Percentiles rank a stretch among this genome's conserved stretches.
Evolutionary conservation across 2,797 vertebrate species (phyloP).

Genomic region (Liasis olivaceus): DNA sequence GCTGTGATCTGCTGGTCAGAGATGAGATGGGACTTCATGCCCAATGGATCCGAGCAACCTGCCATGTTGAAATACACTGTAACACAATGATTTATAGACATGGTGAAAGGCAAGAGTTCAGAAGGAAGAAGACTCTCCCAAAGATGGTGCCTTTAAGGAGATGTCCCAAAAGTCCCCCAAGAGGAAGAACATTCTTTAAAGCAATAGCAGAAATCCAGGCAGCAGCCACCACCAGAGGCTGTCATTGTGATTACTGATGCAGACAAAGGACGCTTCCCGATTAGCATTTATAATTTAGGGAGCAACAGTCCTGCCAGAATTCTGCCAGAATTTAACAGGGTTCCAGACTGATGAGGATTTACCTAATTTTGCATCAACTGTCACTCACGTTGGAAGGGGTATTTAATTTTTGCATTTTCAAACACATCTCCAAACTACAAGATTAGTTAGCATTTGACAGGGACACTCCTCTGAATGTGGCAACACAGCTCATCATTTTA

Average conservation of each 20-base stretch:
- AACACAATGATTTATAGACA: slow-evolving; percentile 67
- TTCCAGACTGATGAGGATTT: not conserved
- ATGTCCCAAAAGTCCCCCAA: too few relatives aligned
- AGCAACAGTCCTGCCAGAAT: too few relatives aligned
- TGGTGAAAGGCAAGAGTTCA: slow-evolving; percentile 62
- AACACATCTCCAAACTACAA: not conserved
- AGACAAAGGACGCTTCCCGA: not conserved
- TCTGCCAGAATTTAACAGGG: not conserved
- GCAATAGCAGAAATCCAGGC: not conserved
- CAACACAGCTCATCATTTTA: not conserved
- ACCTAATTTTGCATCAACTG: not conserved
- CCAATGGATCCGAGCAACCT: slow-evolving; percentile 91
- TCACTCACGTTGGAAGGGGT: not conserved
- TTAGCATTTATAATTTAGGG: not conserved
- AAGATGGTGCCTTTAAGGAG: not conserved
- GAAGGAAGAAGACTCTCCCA: not conserved
- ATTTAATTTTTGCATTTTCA: not conserved
- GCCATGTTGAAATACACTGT: slow-evolving; percentile 85
- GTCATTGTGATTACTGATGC: slow-evolving; percentile 23
- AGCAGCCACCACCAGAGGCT: slow-evolving; percentile 15
- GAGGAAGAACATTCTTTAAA: not conserved
- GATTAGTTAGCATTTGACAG: not conserved
- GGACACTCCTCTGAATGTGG: not conserved
- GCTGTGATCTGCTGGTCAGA: slow-evolving; percentile 87
- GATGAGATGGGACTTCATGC: slow-evolving; percentile 88